A percentile compares a stretch with the other conserved stretches of the same genome.
Evolutionary conservation across 2,888 invertebrate genomes (phyloP).

Genomic region (Tanypteryx hageni): DNA sequence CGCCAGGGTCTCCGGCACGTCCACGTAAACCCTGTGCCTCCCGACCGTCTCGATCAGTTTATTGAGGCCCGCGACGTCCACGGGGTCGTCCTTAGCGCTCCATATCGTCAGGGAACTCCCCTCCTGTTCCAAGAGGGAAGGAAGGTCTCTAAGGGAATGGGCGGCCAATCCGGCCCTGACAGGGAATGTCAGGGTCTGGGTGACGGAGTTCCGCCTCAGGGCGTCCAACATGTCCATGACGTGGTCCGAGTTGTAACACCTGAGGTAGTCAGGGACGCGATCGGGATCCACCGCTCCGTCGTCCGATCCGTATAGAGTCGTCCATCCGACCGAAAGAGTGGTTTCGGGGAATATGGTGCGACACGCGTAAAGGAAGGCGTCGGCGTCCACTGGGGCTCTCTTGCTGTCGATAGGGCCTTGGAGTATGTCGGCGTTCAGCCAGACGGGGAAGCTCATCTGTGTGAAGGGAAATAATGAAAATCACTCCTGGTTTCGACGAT

Average conservation of each 20-base stretch:
- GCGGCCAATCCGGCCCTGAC: conserved; percentile 84
- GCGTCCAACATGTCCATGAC: conserved; percentile 83
- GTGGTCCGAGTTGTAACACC: conserved; percentile 74
- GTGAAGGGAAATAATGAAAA: no score
- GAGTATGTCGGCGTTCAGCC: conserved; percentile 93
- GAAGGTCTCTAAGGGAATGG: conserved; percentile 80
- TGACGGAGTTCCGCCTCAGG: conserved; percentile 74
- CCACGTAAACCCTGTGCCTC: conserved; percentile 84
- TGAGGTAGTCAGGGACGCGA: not conserved
- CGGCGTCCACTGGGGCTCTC: conserved; percentile 80
- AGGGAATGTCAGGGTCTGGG: conserved; percentile 88
- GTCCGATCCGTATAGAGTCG: conserved; percentile 79
- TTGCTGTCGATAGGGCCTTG: conserved; percentile 83
- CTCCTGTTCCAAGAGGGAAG: conserved; percentile 79
- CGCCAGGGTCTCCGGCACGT: conserved; percentile 83
- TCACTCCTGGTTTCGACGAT: no score
- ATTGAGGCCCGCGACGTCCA: conserved; percentile 82
- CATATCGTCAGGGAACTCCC: conserved; percentile 86
- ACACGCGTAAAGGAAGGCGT: conserved; percentile 80
- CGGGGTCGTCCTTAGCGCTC: conserved; percentile 83
- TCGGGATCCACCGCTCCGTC: conserved; percentile 49
- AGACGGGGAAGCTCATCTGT: conserved; percentile 85
- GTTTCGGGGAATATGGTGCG: conserved; percentile 77
- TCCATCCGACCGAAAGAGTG: conserved; percentile 91
- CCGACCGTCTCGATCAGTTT: conserved; percentile 83